Evolutionary conservation across 2,888 invertebrate genomes (phyloP).

Genomic region (Apodemia zela): DNA sequence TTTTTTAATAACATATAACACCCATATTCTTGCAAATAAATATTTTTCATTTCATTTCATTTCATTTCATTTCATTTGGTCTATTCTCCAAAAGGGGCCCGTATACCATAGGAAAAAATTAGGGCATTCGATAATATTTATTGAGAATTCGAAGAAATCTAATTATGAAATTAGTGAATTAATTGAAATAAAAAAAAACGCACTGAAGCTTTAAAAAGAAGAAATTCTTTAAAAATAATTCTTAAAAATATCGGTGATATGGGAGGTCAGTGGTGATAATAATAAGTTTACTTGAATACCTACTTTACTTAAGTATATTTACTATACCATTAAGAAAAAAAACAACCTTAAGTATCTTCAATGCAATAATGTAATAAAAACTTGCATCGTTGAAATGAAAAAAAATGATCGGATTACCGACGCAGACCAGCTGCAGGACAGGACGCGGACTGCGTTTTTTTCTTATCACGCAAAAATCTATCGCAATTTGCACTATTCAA

Average conservation of each 20-base stretch:
- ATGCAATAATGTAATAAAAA: constrained; percentile 36
- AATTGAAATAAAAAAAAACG: too few relatives aligned
- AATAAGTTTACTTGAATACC: neutral
- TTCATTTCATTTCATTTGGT: too few relatives aligned
- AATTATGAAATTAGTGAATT: too few relatives aligned
- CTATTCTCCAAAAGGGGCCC: too few relatives aligned
- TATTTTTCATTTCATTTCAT: too few relatives aligned
- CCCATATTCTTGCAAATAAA: too few relatives aligned
- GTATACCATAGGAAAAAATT: too few relatives aligned
- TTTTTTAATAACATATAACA: too few relatives aligned
- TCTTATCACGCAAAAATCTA: constrained; percentile 61
- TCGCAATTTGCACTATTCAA: constrained; percentile 66
- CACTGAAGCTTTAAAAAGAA: too few relatives aligned
- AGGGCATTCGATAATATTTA: too few relatives aligned
- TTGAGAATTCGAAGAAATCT: too few relatives aligned
- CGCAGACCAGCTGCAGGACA: constrained; percentile 67
- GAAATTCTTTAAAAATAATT: too few relatives aligned
- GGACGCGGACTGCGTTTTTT: constrained; percentile 59
- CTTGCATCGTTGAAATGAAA: constrained; percentile 44
- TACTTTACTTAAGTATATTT: neutral
- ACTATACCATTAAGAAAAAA: neutral
- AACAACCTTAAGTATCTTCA: neutral
- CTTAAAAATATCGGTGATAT: neutral
- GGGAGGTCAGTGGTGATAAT: neutral
- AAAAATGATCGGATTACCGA: constrained; percentile 71